Evolutionary conservation across 2,888 invertebrate species (phyloP).

Genomic region (Paralinhomoeus sp.): DNA sequence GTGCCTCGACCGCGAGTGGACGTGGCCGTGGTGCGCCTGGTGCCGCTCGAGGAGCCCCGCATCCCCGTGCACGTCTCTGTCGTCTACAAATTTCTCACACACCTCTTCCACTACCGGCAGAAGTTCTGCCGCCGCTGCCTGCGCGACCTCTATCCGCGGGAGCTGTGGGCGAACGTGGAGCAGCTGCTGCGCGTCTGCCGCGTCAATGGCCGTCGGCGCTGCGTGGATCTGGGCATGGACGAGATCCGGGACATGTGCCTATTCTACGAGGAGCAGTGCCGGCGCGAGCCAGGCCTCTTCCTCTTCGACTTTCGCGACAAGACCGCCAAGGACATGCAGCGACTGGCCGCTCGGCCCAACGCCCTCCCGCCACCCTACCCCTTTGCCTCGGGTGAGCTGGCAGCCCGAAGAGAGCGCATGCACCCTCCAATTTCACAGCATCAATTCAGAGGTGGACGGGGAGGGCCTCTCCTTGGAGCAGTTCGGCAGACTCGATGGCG

Average conservation of each 20-base stretch:
- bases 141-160: slow-evolving; percentile 19
- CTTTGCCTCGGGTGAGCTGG: no score
- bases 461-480: no score
- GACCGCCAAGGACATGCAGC: no score
- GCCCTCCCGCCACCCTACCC: no score
- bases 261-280: slow-evolving; percentile 15
- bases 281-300: slow-evolving; percentile 17
- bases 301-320: slow-evolving; percentile 15
- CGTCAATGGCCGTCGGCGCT: slow-evolving; percentile 2
- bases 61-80: slow-evolving; percentile 52
- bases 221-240: slow-evolving; percentile 14
- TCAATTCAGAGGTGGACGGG: no score
- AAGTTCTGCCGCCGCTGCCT: slow-evolving; percentile 39
- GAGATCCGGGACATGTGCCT: slow-evolving; percentile 18
- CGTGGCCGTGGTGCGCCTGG: slow-evolving; percentile 72
- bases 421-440: no score
- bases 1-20: slow-evolving; percentile 85
- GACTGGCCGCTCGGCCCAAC: no score
- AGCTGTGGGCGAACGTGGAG: slow-evolving; percentile 9
- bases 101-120: slow-evolving; percentile 63
- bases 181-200: background rate
- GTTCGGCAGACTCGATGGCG: no score
- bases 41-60: slow-evolving; percentile 50
- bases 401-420: no score
- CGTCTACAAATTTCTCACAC: slow-evolving; percentile 66